These are phyloP conservation scores for Indicator indicator DNA, from an alignment of 2,113 vertebrate species.

Conservation along the genomic window DNA sequence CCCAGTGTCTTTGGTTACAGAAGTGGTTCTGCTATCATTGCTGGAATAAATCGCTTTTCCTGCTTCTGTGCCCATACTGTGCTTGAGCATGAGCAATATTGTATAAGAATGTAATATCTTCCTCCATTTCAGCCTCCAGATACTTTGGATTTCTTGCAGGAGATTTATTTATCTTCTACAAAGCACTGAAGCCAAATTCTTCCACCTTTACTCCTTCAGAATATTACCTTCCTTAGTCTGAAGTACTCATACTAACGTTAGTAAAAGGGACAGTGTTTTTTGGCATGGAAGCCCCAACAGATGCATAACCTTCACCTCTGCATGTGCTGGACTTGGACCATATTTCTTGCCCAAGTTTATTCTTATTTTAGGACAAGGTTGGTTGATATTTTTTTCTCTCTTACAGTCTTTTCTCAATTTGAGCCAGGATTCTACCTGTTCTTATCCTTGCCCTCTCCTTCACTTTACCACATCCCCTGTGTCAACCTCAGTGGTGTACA, in stretches of 20 bases:
- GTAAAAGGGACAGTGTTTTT: not conserved
- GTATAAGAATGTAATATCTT: not conserved
- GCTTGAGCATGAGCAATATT: slow-evolving; percentile 11
- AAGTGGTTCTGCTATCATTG: slow-evolving; percentile 19
- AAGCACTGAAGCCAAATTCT: not conserved
- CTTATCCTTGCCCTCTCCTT: not conserved
- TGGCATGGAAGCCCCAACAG: not conserved
- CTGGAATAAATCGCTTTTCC: slow-evolving; percentile 34
- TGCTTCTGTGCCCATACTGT: not conserved
- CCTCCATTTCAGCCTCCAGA: not conserved
- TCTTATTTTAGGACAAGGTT: not conserved
- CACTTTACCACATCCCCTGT: not conserved
- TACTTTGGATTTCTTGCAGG: not conserved
- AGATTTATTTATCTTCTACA: slow-evolving; percentile 22
- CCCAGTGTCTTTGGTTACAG: not conserved
- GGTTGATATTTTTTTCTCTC: not conserved
- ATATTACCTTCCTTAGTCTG: not conserved
- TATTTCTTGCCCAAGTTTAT: not conserved
- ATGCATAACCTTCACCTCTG: not conserved
- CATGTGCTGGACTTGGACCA: not conserved
- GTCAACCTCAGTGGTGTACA: not conserved
- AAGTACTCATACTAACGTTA: not conserved
- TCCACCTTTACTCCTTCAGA: not conserved
- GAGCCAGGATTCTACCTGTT: not conserved
- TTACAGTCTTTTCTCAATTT: not conserved